Evolutionary conservation across 2,888 invertebrate genomes (phyloP).

Genomic region (Drosophila nigricruria): DNA sequence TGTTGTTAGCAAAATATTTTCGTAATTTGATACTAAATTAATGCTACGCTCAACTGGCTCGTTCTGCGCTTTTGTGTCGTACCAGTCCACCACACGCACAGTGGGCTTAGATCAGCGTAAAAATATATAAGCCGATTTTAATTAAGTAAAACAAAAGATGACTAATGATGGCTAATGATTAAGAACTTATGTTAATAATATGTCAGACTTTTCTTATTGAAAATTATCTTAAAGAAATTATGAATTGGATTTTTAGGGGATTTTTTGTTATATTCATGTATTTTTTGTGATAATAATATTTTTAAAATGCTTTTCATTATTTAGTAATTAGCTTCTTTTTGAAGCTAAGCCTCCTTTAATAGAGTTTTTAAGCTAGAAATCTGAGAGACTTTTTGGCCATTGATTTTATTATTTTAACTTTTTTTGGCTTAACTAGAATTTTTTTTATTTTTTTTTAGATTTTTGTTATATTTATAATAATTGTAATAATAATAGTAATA

Average conservation of each 20-base stretch:
- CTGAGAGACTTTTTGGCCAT: neutral
- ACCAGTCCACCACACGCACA: conserved; percentile 41
- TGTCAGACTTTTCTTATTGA: too few species aligned
- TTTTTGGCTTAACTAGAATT: neutral
- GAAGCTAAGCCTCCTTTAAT: neutral
- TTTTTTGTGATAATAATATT: neutral
- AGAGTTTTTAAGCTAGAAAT: neutral
- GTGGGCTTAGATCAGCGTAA: conserved; percentile 34
- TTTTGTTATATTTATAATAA: neutral
- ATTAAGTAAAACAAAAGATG: conserved; percentile 1
- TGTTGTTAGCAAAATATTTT: conserved; percentile 85
- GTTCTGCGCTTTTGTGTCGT: conserved; percentile 77
- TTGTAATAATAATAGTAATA: too few species aligned
- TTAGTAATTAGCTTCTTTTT: neutral
- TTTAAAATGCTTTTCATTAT: neutral
- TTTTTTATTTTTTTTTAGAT: neutral
- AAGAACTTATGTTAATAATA: neutral
- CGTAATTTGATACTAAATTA: conserved; percentile 85
- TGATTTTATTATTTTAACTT: neutral
- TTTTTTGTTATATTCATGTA: neutral
- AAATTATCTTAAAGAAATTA: neutral
- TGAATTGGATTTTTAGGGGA: neutral
- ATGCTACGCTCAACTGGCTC: conserved; percentile 79
- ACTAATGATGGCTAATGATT: conserved; percentile 8
- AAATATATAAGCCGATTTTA: neutral